phyloP scores from a whole-genome alignment of 2,113 vertebrate genomes.

The Microtus montanus region DNA sequence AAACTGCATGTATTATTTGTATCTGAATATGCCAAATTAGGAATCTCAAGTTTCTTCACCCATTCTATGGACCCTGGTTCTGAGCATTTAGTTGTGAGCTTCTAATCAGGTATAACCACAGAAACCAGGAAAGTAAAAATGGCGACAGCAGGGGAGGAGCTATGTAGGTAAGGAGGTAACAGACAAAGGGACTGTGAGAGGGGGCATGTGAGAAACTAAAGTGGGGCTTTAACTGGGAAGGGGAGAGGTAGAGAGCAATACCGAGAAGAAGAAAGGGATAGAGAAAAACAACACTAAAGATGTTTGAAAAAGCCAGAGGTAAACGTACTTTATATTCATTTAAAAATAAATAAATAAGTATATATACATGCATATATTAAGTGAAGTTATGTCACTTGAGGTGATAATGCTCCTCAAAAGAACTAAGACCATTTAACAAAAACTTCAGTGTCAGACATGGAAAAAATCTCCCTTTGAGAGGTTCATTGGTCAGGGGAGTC shows the following conservation, averaged over 20 bases:
- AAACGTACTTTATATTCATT: background rate
- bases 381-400: background rate
- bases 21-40: background rate
- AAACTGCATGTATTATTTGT: background rate
- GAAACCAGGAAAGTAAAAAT: background rate
- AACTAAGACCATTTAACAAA: background rate
- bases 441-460: background rate
- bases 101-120: background rate
- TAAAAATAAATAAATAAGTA: background rate
- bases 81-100: background rate
- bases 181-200: background rate
- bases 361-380: too few relatives aligned
- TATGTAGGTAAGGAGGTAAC: background rate
- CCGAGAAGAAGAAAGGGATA: background rate
- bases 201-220: too few relatives aligned
- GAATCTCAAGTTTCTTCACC: background rate
- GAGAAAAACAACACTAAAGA: background rate
- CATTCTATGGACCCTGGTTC: background rate
- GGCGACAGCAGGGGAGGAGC: background rate
- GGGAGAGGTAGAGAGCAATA: background rate
- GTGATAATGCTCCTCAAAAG: background rate
- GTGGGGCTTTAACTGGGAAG: background rate
- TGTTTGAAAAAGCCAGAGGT: background rate
- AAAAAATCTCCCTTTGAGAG: background rate
- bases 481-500: background rate